Evolutionary conservation across 2,113 vertebrate species (phyloP).

Genomic region (Psittacara wagleri): DNA sequence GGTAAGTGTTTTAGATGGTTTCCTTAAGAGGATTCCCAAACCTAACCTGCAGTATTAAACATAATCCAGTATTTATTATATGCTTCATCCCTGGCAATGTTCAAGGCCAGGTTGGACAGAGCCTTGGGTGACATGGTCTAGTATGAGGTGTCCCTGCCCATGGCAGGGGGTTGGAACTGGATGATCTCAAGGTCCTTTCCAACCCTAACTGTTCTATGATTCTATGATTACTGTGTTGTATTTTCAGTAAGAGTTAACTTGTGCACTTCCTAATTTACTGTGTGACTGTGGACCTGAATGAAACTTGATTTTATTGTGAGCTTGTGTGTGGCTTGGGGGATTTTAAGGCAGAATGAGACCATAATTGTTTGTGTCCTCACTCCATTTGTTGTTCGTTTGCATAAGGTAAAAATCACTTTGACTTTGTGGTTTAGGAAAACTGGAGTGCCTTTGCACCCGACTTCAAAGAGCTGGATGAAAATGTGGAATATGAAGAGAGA

Average conservation of each 20-base stretch:
- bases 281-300: neutral
- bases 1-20: conserved; percentile 71
- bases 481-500: conserved; percentile 96
- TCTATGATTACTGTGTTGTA: neutral
- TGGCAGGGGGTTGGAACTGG: neutral
- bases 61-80: neutral
- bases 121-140: neutral
- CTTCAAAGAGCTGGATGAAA: conserved; percentile 98
- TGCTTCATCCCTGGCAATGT: neutral
- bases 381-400: neutral
- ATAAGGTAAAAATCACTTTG: neutral
- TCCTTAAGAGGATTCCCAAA: neutral
- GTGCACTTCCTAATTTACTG: neutral
- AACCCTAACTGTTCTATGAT: neutral
- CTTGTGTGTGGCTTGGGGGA: neutral
- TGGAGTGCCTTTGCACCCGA: conserved; percentile 99
- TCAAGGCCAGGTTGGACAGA: neutral
- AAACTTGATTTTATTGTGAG: neutral
- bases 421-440: conserved; percentile 85
- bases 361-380: neutral
- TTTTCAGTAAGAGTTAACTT: neutral
- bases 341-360: neutral
- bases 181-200: neutral
- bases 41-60: neutral
- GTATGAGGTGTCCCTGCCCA: neutral